phyloP scores from a whole-genome alignment of 2,888 invertebrate species.

The Leucophenga montana region DNA sequence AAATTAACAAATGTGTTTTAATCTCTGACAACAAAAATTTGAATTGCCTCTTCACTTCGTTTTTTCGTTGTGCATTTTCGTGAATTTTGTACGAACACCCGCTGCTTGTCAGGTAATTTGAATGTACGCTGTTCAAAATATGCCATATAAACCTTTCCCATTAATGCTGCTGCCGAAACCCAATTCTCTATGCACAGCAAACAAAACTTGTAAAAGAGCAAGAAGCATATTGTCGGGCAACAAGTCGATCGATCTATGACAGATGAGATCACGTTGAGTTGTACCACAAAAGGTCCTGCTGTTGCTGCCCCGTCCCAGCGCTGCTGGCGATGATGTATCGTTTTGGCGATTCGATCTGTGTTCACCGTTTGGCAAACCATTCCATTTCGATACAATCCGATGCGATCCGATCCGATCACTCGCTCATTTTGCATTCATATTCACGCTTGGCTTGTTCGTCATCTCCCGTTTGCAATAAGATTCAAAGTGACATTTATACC shows the following conservation, averaged over 20 bases:
- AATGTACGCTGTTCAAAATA: neutral
- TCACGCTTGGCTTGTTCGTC: conserved; percentile 64
- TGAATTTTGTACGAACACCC: conserved; percentile 61
- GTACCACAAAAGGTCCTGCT: conserved; percentile 50
- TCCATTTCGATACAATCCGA: conserved; percentile 23
- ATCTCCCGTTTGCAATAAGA: conserved; percentile 62
- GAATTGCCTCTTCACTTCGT: conserved; percentile 50
- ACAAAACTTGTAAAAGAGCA: neutral
- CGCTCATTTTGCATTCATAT: conserved; percentile 44
- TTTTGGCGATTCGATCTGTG: conserved; percentile 42
- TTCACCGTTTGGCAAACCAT: conserved; percentile 34
- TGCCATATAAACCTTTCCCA: no score
- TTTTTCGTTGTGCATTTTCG: conserved; percentile 41
- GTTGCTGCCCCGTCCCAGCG: conserved; percentile 42
- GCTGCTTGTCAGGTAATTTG: conserved; percentile 62
- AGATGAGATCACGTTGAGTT: conserved; percentile 70
- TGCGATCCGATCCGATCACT: neutral
- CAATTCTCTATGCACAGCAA: conserved; percentile 36
- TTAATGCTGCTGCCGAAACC: conserved; percentile 41
- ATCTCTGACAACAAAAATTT: conserved; percentile 64
- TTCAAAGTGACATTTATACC: conserved; percentile 71
- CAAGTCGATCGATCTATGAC: conserved; percentile 72
- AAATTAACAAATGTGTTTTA: conserved; percentile 68
- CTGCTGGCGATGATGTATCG: conserved; percentile 68
- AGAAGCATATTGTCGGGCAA: conserved; percentile 39